Evolutionary conservation across 2,113 vertebrate species (phyloP), one percentile per base, ranked within the genome.

Genomic region (Nicator chloris): DNA sequence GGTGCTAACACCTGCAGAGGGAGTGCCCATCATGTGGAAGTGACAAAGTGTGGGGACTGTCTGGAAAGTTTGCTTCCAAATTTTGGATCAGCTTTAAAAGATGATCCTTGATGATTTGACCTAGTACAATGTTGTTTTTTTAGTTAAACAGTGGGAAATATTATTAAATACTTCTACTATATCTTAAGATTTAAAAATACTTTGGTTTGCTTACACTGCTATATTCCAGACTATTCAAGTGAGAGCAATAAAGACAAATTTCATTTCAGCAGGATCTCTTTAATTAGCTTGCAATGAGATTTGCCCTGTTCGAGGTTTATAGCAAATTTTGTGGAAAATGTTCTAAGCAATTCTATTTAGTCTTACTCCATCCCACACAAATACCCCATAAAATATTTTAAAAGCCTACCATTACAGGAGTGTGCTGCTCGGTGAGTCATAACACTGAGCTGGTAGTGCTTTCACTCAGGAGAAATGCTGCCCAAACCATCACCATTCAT

Each of bases 241-340:
- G 73, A 88, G 40, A 60, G 14, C 42, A 91, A 85, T 82, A 93
- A 92, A 85, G 61, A 78, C 35, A 91, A 76, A 89, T 83, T 68
- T 84, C 16, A 68, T 77, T 96, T 92, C 64, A 78, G 72, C 30
- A 84, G 69, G 57, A 65, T 76, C 49, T 33, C 44, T 93, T 90
- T 96, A 95, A 95, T 92, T 93, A 84, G 81, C 45, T 39, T 92
- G 89, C 66, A 79, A 82, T n/a, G 57, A 82, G 87, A 69, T 91
- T 75, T 91, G 65, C 54, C 91, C 70, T 76, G 44, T 85, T 84
- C 82, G 73, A 72, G n/a, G 57, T 90, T 95, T 92, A 89, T 50
- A 63, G 86, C 65, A 91, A 86, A 63, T 79, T 85, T 45, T 61
- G 57, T 76, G 73, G 69, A 79, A 95, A 91, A 90, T 15, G 18